A percentile compares a stretch with the other conserved stretches of the same genome.
Conservation (phyloP, 2,888 invertebrate species). For the Acrocyrtus sp. region DNA sequence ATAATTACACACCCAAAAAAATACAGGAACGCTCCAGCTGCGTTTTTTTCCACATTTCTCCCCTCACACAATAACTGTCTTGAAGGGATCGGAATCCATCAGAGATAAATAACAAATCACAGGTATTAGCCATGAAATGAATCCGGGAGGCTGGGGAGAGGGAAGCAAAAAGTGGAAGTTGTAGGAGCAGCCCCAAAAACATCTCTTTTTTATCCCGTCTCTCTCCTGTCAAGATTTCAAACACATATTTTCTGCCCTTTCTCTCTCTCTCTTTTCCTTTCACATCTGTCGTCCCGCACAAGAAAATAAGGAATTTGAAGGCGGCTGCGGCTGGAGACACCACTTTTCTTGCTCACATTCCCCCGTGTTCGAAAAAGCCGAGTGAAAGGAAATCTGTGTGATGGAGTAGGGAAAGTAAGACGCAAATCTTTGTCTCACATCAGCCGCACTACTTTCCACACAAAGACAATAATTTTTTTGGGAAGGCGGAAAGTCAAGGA, state of each 20-base stretch:
- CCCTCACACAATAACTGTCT: too few relatives aligned
- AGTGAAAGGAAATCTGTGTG: too few relatives aligned
- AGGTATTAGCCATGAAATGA: constrained; percentile 9
- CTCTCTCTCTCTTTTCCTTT: not conserved
- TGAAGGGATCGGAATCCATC: too few relatives aligned
- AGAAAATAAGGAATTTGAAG: too few relatives aligned
- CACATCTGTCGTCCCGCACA: too few relatives aligned
- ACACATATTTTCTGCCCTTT: not conserved
- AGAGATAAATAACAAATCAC: constrained; percentile 6
- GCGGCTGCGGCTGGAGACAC: too few relatives aligned
- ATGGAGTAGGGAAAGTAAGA: constrained; percentile 1
- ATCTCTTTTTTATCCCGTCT: not conserved
- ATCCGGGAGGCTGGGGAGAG: not conserved
- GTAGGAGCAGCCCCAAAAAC: not conserved
- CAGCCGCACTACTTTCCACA: not conserved
- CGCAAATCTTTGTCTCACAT: constrained; percentile 6
- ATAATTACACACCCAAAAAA: too few relatives aligned
- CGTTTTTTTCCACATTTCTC: too few relatives aligned
- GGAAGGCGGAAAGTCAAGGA: constrained; percentile 7
- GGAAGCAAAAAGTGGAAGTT: not conserved
- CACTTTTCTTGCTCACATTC: too few relatives aligned
- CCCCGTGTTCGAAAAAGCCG: too few relatives aligned
- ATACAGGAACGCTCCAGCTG: too few relatives aligned
- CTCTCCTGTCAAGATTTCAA: constrained; percentile 9
- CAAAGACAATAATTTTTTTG: too few relatives aligned